phyloP scores from a whole-genome alignment of 2,113 vertebrate species.

The Phrynosoma blainvillii region DNA sequence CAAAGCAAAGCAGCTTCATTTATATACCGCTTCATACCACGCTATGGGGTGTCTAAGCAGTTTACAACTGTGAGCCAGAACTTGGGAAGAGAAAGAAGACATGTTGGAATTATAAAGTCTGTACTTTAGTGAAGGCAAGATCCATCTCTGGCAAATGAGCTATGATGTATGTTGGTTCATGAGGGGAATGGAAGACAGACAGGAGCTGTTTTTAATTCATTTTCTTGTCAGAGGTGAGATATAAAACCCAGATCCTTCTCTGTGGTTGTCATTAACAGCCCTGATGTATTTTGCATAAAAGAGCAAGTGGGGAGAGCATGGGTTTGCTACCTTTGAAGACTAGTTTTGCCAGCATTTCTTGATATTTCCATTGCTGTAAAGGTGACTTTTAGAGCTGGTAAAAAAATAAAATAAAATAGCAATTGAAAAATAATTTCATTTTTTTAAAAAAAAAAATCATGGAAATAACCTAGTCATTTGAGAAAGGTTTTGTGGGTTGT shows the following conservation, averaged over 20 bases:
- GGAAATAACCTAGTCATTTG: neutral
- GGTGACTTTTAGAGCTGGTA: neutral
- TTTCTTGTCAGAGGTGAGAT: slow-evolving; percentile 21
- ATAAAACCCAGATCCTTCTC: neutral
- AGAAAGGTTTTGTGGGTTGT: too few relatives aligned
- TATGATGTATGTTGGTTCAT: neutral
- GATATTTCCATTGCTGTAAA: neutral
- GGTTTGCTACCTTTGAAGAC: slow-evolving; percentile 21
- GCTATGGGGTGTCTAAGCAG: too few relatives aligned
- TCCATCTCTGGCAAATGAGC: slow-evolving; percentile 12
- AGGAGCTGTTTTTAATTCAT: slow-evolving; percentile 31
- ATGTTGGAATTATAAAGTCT: slow-evolving; percentile 19
- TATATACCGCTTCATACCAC: too few relatives aligned
- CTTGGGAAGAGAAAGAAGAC: slow-evolving; percentile 13
- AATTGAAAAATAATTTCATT: too few relatives aligned
- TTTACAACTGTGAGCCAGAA: too few relatives aligned
- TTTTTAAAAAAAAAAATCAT: neutral
- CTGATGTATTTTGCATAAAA: slow-evolving; percentile 9
- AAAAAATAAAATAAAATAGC: neutral
- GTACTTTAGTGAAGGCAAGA: neutral
- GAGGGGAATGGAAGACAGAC: neutral
- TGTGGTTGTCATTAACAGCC: neutral
- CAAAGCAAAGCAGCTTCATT: too few relatives aligned
- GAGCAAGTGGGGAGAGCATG: neutral
- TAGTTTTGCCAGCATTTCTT: neutral